A percentile compares a stretch with the other conserved stretches of the same genome.
These are phyloP conservation scores for Byasa hedistus DNA, from an alignment of 2,888 invertebrate genomes.

Conservation along the genomic window DNA sequence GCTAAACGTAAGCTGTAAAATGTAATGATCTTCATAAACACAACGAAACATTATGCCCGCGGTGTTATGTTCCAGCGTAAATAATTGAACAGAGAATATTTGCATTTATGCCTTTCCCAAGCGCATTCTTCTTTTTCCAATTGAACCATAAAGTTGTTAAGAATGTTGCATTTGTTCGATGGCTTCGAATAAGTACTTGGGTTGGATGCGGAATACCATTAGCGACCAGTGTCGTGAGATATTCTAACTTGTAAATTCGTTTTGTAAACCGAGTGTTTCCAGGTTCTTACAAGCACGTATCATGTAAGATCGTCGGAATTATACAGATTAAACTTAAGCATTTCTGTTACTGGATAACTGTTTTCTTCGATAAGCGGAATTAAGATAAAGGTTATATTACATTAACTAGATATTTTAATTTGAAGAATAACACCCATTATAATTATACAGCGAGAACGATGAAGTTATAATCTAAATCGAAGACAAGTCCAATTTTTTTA, in stretches of 20 bases:
- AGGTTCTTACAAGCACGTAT: slow-evolving; percentile 33
- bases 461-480: no score
- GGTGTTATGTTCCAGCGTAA: slow-evolving; percentile 55
- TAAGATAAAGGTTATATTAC: neutral
- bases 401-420: neutral
- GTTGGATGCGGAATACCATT: slow-evolving; percentile 37
- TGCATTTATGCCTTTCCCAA: slow-evolving; percentile 62
- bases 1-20: slow-evolving; percentile 28
- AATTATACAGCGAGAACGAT: no score
- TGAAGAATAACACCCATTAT: no score
- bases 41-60: slow-evolving; percentile 37
- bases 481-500: no score
- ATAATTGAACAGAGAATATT: slow-evolving; percentile 70
- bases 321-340: neutral
- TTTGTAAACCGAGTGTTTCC: slow-evolving; percentile 42
- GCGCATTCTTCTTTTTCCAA: slow-evolving; percentile 63
- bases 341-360: neutral
- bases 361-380: neutral
- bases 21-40: slow-evolving; percentile 34
- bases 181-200: slow-evolving; percentile 42
- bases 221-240: slow-evolving; percentile 36
- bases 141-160: slow-evolving; percentile 62
- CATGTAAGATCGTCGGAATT: neutral
- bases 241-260: slow-evolving; percentile 41
- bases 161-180: slow-evolving; percentile 38